A percentile compares a stretch with the other conserved stretches of the same genome.
Conservation (phyloP, 2,113 vertebrate species). For the Cercocebus atys region DNA sequence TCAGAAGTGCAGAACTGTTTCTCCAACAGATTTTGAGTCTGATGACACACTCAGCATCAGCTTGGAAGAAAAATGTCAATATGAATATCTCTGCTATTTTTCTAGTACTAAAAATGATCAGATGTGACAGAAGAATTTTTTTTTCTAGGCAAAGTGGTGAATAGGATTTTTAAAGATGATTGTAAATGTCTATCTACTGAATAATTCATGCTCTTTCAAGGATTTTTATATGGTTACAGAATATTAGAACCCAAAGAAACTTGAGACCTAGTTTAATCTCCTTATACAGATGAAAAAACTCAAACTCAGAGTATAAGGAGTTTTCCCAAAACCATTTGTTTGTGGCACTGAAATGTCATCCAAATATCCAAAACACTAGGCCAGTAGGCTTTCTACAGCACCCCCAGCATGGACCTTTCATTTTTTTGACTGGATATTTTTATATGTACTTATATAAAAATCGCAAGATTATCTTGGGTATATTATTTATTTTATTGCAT, state of each 20-base stretch:
- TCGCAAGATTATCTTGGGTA: neutral
- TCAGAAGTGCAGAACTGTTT: constrained; percentile 38
- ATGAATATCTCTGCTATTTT: constrained; percentile 37
- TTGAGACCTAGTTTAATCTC: neutral
- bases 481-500: neutral
- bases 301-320: neutral
- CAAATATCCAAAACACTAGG: neutral
- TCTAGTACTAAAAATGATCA: constrained; percentile 53
- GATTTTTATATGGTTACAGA: neutral
- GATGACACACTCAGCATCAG: constrained; percentile 13
- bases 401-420: neutral
- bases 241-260: constrained; percentile 13
- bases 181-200: constrained; percentile 27
- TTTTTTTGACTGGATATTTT: neutral
- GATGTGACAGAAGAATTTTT: constrained; percentile 7
- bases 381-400: neutral
- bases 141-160: constrained; percentile 1
- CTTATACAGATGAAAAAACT: neutral
- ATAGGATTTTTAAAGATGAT: constrained; percentile 18
- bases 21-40: constrained; percentile 32
- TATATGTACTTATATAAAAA: neutral
- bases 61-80: constrained; percentile 49
- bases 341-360: neutral
- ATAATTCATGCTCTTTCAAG: constrained; percentile 47
- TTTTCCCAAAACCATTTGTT: neutral